Conservation (phyloP, 2,113 vertebrate species). For the Peucedramus taeniatus region DNA sequence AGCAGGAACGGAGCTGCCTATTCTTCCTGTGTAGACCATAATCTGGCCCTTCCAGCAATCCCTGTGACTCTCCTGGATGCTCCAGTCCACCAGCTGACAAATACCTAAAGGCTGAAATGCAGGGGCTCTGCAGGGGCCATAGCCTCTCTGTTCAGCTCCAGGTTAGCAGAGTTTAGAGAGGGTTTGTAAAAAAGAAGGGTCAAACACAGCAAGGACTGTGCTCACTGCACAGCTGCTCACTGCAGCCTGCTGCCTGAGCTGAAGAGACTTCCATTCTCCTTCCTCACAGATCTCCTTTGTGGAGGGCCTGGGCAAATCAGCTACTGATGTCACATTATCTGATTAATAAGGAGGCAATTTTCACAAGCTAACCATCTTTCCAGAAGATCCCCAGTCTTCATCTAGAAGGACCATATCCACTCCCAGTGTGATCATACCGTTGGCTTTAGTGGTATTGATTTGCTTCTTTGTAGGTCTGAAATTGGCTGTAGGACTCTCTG, state of each 20-base stretch:
- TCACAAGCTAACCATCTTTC: background rate
- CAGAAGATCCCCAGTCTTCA: background rate
- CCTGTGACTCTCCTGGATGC: background rate
- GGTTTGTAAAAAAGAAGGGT: background rate
- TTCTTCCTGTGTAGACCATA: background rate
- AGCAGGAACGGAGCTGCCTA: background rate
- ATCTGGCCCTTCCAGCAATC: background rate
- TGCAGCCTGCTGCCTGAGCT: background rate
- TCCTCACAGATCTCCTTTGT: rapidly evolving
- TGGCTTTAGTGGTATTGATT: background rate
- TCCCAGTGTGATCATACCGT: background rate
- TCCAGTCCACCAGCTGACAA: background rate
- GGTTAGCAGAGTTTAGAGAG: background rate
- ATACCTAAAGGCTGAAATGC: background rate
- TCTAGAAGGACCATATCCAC: background rate
- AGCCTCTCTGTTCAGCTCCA: background rate
- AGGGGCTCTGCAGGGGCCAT: background rate
- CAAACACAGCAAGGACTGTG: background rate
- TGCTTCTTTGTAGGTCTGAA: background rate
- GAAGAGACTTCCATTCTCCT: background rate
- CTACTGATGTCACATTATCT: background rate
- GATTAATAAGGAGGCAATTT: background rate
- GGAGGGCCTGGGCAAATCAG: background rate
- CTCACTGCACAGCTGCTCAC: background rate
- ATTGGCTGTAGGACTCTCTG: background rate